Evolutionary conservation across 1,140 invertebrate genomes (phyloP), one percentile per base, ranked within the genome.

Genomic region (Danaus plexippus): DNA sequence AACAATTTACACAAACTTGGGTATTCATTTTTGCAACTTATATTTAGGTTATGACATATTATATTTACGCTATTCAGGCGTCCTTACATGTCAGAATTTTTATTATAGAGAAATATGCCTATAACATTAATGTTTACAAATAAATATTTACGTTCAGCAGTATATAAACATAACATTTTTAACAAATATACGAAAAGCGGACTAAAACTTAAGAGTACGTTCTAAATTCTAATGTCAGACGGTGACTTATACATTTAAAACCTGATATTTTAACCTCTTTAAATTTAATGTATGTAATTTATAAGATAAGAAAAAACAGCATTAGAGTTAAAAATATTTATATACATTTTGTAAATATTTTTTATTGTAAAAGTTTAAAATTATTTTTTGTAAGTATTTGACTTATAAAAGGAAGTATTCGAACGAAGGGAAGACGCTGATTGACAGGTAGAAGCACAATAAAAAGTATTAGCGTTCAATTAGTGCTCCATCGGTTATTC

Each of bases 1-100:
- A 59, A 58, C 84, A 87, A 72, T 74, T 84, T 40, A 81, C 76
- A 73, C 84, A 87, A 71, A 87, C 61, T 71, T 76, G 68, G 42
- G 72, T 53, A 72, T 77, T 76, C 84, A 87, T 87, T 54, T 49
- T 73, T 67, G 75, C 62, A 63, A 71, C 55, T 67, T 61, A 47
- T 47, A 45, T 52, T 60, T 59, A 80, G 75, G 78, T 82, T 80
- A 84, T 59, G 48, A 54, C 6, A 13, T 51, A 42, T 41, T 42
- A 42, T 42, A 43, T 12, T 51, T 51, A 9, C 10, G 11, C 11
- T 43, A 43, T 50, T 43, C 41, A 40, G 9, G 2, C 41, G 18
- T 52, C 18, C 18, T 13, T 43, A 13, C 22, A 43, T 10, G 8
- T 43, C 43, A 9, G 10, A 9, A 43, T 9, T 15, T 22, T 49